phyloP scores from a whole-genome alignment of 2,888 invertebrate species.

The Amphipoea oculea region DNA sequence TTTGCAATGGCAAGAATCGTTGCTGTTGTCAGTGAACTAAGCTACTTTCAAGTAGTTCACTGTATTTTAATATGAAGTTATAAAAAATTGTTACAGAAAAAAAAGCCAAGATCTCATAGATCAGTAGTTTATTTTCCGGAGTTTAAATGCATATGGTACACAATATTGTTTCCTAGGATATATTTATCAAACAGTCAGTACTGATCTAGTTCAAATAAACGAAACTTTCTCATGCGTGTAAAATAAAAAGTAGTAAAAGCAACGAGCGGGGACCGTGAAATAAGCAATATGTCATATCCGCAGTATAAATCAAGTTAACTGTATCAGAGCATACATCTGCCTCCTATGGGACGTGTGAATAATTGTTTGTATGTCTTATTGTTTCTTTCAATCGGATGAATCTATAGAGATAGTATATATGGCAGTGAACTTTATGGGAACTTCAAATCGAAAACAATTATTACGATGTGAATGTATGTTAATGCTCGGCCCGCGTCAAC shows the following conservation, averaged over 20 bases:
- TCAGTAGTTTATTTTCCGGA: background rate
- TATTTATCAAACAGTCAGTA: background rate
- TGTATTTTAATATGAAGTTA: no score
- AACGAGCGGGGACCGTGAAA: conserved; percentile 75
- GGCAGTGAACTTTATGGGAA: conserved; percentile 29
- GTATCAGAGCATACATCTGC: conserved; percentile 72
- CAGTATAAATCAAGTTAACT: conserved; percentile 79
- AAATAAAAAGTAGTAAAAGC: conserved; percentile 54
- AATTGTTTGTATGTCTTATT: conserved; percentile 68
- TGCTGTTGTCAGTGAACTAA: background rate
- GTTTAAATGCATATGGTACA: background rate
- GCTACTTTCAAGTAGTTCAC: background rate
- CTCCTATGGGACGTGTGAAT: conserved; percentile 70
- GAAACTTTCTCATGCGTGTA: conserved; percentile 62
- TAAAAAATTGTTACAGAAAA: no score
- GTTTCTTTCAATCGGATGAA: conserved; percentile 46
- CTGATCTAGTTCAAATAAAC: conserved; percentile 37
- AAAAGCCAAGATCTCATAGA: background rate
- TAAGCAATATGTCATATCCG: conserved; percentile 70
- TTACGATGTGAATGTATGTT: no score
- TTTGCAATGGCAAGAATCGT: background rate
- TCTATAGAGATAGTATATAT: background rate
- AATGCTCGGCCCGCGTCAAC: no score
- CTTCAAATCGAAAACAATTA: background rate
- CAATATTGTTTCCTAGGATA: background rate